Evolutionary conservation across 2,797 vertebrate species (phyloP).

Genomic region (Tapera naevia): DNA sequence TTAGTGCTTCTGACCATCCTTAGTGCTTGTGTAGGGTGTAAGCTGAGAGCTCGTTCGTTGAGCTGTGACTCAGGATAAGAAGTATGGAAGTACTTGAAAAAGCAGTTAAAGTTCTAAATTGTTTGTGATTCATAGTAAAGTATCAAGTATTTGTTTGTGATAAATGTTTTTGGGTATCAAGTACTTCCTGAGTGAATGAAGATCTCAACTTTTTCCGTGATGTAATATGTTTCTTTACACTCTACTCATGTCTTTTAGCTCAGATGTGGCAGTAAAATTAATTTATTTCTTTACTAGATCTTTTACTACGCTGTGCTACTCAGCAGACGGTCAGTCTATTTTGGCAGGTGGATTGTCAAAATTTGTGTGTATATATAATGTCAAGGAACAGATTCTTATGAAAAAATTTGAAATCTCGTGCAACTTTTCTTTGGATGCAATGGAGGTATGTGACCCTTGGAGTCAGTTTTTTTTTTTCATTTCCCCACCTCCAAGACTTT

Average conservation of each 20-base stretch:
- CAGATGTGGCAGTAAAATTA: not conserved
- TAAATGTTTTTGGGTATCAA: not conserved
- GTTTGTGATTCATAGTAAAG: not conserved
- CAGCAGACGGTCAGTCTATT: constrained; percentile 90
- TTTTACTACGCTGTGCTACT: constrained; percentile 93
- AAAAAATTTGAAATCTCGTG: constrained; percentile 98
- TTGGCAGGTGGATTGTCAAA: constrained; percentile 92
- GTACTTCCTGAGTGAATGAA: not conserved
- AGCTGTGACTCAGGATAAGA: not conserved
- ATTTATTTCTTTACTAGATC: constrained; percentile 75
- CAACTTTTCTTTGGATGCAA: constrained; percentile 94
- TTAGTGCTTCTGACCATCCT: not conserved
- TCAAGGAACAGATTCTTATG: constrained; percentile 91
- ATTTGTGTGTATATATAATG: constrained; percentile 94
- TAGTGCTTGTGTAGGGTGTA: not conserved
- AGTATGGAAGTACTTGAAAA: not conserved
- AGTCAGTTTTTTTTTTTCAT: not conserved
- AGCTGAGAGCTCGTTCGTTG: not conserved
- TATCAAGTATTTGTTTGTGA: not conserved
- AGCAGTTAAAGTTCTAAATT: not conserved
- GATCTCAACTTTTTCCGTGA: not conserved
- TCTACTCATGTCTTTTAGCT: not conserved
- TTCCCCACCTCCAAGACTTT: not conserved
- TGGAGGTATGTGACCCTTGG: constrained; percentile 84
- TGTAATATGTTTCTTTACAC: not conserved